phyloP scores from a whole-genome alignment of 2,888 invertebrate genomes.

The Mythimna albipuncta region DNA sequence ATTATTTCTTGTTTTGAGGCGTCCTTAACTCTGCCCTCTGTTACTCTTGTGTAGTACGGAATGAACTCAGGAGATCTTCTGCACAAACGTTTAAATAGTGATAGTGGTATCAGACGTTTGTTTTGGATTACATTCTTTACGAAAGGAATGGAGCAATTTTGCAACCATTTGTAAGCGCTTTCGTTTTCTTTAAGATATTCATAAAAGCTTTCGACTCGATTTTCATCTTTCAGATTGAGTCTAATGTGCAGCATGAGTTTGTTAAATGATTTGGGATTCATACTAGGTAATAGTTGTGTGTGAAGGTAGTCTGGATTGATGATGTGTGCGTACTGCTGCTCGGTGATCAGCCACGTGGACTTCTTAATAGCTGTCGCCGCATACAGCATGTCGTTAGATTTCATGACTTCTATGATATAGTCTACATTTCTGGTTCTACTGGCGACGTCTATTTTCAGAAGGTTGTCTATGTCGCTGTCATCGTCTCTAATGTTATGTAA shows the following conservation, averaged over 20 bases:
- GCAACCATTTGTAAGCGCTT: conserved; percentile 78
- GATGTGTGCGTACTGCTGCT: conserved; percentile 75
- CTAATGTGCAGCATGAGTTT: conserved; percentile 79
- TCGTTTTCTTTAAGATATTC: conserved; percentile 71
- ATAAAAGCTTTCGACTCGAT: conserved; percentile 79
- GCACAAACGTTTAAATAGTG: conserved; percentile 72
- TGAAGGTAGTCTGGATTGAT: conserved; percentile 80
- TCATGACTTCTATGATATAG: conserved; percentile 75
- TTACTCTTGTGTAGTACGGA: conserved; percentile 34
- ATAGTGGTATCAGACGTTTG: conserved; percentile 55
- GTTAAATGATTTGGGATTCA: conserved; percentile 76
- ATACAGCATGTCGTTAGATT: conserved; percentile 79
- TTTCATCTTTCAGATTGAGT: conserved; percentile 76
- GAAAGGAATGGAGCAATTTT: conserved; percentile 76
- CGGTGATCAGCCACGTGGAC: conserved; percentile 79
- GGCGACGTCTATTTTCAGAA: conserved; percentile 80
- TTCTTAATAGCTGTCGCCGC: conserved; percentile 80
- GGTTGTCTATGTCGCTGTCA: conserved; percentile 73
- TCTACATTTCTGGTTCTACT: conserved; percentile 72
- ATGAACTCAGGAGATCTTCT: conserved; percentile 73
- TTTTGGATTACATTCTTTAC: conserved; percentile 71
- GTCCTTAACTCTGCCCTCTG: not conserved
- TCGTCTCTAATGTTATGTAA: conserved; percentile 63
- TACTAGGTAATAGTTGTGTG: conserved; percentile 74
- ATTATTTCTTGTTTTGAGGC: conserved; percentile 1